Conservation (phyloP, 2,888 invertebrate genomes). For the Hemithea aestivaria region DNA sequence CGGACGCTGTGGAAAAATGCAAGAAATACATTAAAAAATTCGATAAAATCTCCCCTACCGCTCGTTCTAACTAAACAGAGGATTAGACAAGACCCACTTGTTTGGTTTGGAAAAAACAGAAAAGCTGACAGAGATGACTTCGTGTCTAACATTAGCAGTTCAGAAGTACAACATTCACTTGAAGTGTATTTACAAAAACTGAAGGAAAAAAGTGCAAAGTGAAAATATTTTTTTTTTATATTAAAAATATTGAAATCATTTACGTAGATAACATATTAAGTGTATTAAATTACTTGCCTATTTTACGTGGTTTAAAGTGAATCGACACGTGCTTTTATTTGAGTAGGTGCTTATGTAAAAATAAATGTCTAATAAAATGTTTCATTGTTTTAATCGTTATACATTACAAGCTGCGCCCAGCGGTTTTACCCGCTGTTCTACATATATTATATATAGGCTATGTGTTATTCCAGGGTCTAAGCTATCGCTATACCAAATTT, state of each 20-base stretch:
- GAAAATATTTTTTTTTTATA: slow-evolving; percentile 6
- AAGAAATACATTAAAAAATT: slow-evolving; percentile 70
- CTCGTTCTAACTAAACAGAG: slow-evolving; percentile 79
- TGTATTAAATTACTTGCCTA: too few relatives aligned
- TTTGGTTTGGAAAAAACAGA: slow-evolving; percentile 77
- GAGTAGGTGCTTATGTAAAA: too few relatives aligned
- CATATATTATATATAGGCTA: too few relatives aligned
- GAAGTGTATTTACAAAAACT: slow-evolving; percentile 84
- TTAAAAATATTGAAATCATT: slow-evolving; percentile 5
- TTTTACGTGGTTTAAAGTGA: too few relatives aligned
- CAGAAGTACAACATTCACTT: slow-evolving; percentile 84
- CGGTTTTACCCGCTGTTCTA: too few relatives aligned
- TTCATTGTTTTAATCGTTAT: too few relatives aligned
- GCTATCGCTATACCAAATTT: too few relatives aligned
- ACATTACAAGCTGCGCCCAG: too few relatives aligned
- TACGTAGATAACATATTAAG: too few relatives aligned
- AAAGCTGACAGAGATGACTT: slow-evolving; percentile 83
- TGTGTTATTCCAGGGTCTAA: too few relatives aligned
- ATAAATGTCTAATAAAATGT: too few relatives aligned
- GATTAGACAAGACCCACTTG: slow-evolving; percentile 68
- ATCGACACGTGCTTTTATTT: too few relatives aligned
- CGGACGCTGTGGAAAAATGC: slow-evolving; percentile 11
- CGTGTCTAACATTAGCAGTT: slow-evolving; percentile 77
- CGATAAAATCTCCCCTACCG: slow-evolving; percentile 81
- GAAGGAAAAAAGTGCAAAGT: slow-evolving; percentile 77